phyloP scores from a whole-genome alignment of 2,888 invertebrate species.

The Chorisops tibialis region DNA sequence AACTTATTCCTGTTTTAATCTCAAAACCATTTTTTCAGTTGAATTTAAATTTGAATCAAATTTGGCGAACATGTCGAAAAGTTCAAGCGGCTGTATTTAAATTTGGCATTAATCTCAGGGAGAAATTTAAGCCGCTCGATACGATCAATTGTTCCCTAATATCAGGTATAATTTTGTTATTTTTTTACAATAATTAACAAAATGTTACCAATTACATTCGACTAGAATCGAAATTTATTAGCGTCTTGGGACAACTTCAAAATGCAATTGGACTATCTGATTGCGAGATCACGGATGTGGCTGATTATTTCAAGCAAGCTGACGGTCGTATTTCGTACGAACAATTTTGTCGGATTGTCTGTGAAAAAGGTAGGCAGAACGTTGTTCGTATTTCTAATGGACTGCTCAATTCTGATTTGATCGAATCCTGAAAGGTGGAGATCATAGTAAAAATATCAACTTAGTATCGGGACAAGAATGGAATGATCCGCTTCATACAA shows the following conservation, averaged over 20 bases:
- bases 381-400: no score
- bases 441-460: constrained; percentile 50
- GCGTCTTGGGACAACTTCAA: constrained; percentile 65
- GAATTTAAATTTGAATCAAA: constrained; percentile 56
- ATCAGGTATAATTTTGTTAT: constrained; percentile 56
- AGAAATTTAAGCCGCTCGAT: constrained; percentile 67
- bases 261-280: constrained; percentile 66
- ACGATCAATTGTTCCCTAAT: constrained; percentile 65
- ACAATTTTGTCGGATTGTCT: constrained; percentile 71
- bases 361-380: constrained; percentile 40
- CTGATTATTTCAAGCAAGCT: constrained; percentile 75
- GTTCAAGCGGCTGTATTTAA: constrained; percentile 72
- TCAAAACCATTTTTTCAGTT: no score
- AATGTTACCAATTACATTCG: not conserved
- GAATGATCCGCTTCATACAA: constrained; percentile 68
- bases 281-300: constrained; percentile 68
- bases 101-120: constrained; percentile 68
- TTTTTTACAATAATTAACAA: not conserved
- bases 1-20: no score
- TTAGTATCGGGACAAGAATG: constrained; percentile 58
- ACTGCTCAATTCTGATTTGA: no score
- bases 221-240: constrained; percentile 70
- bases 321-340: constrained; percentile 75
- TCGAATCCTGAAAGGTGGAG: constrained; percentile 47
- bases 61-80: constrained; percentile 79